Evolutionary conservation across 2,888 invertebrate species (phyloP).

Genomic region (Thereva nobilitata): DNA sequence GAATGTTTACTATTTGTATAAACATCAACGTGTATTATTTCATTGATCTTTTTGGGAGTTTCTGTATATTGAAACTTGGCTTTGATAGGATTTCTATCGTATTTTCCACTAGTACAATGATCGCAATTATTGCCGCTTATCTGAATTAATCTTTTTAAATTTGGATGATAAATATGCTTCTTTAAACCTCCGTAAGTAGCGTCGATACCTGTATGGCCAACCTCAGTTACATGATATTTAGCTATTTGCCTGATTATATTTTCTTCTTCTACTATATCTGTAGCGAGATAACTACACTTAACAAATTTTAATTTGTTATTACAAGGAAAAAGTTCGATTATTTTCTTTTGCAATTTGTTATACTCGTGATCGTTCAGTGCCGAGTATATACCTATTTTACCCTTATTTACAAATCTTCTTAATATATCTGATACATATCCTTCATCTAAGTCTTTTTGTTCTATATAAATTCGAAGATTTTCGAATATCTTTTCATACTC

Average conservation of each 20-base stretch:
- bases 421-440: no score
- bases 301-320: no score
- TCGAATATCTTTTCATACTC: no score
- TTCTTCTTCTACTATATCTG: neutral
- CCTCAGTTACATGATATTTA: no score
- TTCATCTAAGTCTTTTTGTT: no score
- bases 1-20: slow-evolving; percentile 23
- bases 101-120: slow-evolving; percentile 16
- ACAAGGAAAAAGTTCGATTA: neutral
- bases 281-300: neutral
- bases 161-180: slow-evolving; percentile 1
- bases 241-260: no score
- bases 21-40: slow-evolving; percentile 24
- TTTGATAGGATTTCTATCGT: slow-evolving; percentile 29
- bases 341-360: neutral
- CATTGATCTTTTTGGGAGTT: slow-evolving; percentile 17
- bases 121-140: slow-evolving; percentile 21
- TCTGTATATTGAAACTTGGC: slow-evolving; percentile 27
- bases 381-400: slow-evolving; percentile 2
- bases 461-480: no score
- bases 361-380: neutral
- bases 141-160: slow-evolving; percentile 1
- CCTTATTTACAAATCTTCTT: neutral
- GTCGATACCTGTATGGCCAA: no score
- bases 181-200: neutral